Evolutionary conservation across 1,140 invertebrate genomes (phyloP), one percentile per base, ranked within the genome.

Genomic region (Campodea augens): DNA sequence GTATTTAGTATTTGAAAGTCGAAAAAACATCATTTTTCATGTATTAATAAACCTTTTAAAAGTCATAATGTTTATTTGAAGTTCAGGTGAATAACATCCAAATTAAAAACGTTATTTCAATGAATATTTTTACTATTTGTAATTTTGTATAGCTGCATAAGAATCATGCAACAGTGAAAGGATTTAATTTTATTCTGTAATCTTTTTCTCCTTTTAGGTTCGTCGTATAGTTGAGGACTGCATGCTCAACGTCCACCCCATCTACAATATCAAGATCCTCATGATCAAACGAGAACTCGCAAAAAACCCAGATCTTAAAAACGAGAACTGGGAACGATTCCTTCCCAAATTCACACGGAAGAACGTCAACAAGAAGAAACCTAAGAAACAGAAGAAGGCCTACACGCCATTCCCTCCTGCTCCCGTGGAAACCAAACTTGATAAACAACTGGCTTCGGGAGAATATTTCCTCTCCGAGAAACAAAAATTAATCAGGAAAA

Each of bases 231-330:
- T 91, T 4, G 78, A 88, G 58, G 93, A 99, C 54, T 95, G 89
- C 2, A 97, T 99, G 91, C 90, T 91, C 57, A 99, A 99, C 61
- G 78, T 98, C 47, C 95, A 99, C 70, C 95, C 95, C n/a, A 92
- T 98, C 58, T 98, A 98, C 59, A 96, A 96, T 57, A 93, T 99
- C 0, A 98, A 98, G 66, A 80, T 85, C 15, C 62, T 99, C 10
- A 98, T 98, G 92, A 95, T 98, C 38, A 98, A 98, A 62, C 70
- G 78, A 55, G 92, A 98, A 67, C 63, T 99, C 20, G 78, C 81
- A 46, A 96, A 88, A 60, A 86, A 98, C 69, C 79, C 85, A 0
- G 78, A 80, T 54, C 58, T 98, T 20, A 86, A 80, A 61, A 80
- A 92, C 68, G 89, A 98, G 65, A 90, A 83, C 59, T 99, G 96